These are phyloP conservation scores for Hafferia zeledoni DNA, from an alignment of 2,797 vertebrate genomes.

Conservation along the genomic window DNA sequence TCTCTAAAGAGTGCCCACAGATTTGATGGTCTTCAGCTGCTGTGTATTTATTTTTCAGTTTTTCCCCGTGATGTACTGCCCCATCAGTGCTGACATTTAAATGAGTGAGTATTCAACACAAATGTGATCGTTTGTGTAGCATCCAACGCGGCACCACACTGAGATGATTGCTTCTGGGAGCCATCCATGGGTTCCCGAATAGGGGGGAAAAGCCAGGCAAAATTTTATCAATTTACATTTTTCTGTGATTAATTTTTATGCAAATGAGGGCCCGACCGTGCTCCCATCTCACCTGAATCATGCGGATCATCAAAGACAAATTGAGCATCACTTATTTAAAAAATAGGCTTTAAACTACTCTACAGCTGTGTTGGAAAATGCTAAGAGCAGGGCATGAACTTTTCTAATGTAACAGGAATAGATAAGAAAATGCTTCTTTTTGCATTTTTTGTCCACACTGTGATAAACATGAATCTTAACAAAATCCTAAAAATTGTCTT, in stretches of 20 bases:
- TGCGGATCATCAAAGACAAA: constrained; percentile 89
- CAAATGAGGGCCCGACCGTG: constrained; percentile 85
- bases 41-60: constrained; percentile 82
- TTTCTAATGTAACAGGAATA: constrained; percentile 79
- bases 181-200: constrained; percentile 81
- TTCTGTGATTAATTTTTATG: constrained; percentile 93
- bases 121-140: constrained; percentile 93
- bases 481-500: constrained; percentile 69
- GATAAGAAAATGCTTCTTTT: constrained; percentile 78
- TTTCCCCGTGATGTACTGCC: constrained; percentile 79
- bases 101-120: constrained; percentile 95
- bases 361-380: constrained; percentile 85
- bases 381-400: constrained; percentile 83
- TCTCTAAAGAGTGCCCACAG: constrained; percentile 79
- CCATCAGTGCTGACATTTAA: constrained; percentile 98
- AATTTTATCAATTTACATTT: constrained; percentile 91
- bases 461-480: constrained; percentile 77
- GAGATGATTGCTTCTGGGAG: constrained; percentile 95
- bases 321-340: constrained; percentile 88
- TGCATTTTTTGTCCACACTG: constrained; percentile 69
- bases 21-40: constrained; percentile 84
- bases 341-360: constrained; percentile 87
- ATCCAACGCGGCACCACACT: constrained; percentile 90
- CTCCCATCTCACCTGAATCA: constrained; percentile 90
- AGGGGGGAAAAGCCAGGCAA: constrained; percentile 83